A percentile compares a stretch with the other conserved stretches of the same genome.
Evolutionary conservation across 2,888 invertebrate species (phyloP).

Genomic region (Sinohyriopsis cumingii): DNA sequence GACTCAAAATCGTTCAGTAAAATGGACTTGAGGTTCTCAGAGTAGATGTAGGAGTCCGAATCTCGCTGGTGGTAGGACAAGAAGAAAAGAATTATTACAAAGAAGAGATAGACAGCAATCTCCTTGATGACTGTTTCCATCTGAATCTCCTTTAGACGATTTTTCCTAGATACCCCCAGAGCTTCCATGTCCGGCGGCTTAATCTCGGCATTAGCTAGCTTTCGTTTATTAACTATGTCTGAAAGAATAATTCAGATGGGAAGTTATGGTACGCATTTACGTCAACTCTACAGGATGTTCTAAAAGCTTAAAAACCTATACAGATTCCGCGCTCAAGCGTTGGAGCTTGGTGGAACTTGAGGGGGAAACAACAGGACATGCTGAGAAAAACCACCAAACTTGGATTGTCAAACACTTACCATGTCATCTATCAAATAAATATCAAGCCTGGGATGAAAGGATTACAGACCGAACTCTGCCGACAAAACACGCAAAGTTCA

Average conservation of each 20-base stretch:
- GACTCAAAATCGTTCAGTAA: slow-evolving; percentile 55
- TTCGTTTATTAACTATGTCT: slow-evolving; percentile 62
- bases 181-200: slow-evolving; percentile 64
- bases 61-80: slow-evolving; percentile 70
- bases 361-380: too few relatives aligned
- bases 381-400: too few relatives aligned
- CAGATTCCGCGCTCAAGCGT: too few relatives aligned
- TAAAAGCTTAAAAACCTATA: too few relatives aligned
- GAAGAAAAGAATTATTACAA: slow-evolving; percentile 69
- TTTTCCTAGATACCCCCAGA: slow-evolving; percentile 57
- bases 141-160: slow-evolving; percentile 66
- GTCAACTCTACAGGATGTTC: too few relatives aligned
- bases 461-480: too few relatives aligned
- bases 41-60: slow-evolving; percentile 57
- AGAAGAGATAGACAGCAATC: slow-evolving; percentile 66
- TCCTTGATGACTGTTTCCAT: slow-evolving; percentile 70
- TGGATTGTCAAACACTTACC: too few relatives aligned
- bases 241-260: slow-evolving; percentile 11
- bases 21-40: slow-evolving; percentile 58
- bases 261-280: too few relatives aligned
- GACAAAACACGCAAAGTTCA: too few relatives aligned
- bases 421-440: too few relatives aligned
- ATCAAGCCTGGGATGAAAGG: too few relatives aligned
- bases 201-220: slow-evolving; percentile 56
- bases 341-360: too few relatives aligned